These are phyloP conservation scores for Ectemnius cavifrons DNA, from an alignment of 2,888 invertebrate genomes.

Conservation along the genomic window DNA sequence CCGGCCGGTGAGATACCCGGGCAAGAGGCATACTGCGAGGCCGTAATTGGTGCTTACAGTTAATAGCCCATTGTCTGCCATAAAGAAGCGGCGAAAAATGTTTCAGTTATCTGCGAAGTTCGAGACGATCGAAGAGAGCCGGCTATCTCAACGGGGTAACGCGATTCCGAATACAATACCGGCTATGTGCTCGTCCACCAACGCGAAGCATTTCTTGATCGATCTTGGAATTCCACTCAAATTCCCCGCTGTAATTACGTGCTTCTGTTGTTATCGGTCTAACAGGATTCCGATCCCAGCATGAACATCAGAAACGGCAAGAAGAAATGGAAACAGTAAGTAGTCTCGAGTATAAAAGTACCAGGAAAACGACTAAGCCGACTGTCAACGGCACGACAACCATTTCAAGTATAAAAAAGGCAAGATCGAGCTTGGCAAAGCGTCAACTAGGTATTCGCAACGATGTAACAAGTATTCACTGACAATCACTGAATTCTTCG, in stretches of 20 bases:
- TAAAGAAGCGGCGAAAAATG: conserved; percentile 47
- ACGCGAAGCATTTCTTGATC: conserved; percentile 44
- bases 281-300: conserved; percentile 11
- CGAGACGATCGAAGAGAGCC: conserved; percentile 21
- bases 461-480: neutral
- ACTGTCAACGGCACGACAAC: too few relatives aligned
- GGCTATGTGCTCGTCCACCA: conserved; percentile 27
- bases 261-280: conserved; percentile 13
- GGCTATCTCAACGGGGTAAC: conserved; percentile 23
- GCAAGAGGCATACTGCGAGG: conserved; percentile 30
- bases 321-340: too few relatives aligned
- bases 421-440: too few relatives aligned
- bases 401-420: too few relatives aligned
- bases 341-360: too few relatives aligned
- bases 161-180: conserved; percentile 42
- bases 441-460: neutral
- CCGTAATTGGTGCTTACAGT: conserved; percentile 51
- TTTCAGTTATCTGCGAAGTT: conserved; percentile 44
- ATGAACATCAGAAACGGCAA: conserved; percentile 22
- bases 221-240: conserved; percentile 29
- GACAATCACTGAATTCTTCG: too few relatives aligned
- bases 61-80: conserved; percentile 52
- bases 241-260: conserved; percentile 27
- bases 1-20: conserved; percentile 16
- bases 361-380: too few relatives aligned